These are phyloP conservation scores for Helicolenus hilgendorfi DNA, from an alignment of 2,797 vertebrate species.

Conservation along the genomic window DNA sequence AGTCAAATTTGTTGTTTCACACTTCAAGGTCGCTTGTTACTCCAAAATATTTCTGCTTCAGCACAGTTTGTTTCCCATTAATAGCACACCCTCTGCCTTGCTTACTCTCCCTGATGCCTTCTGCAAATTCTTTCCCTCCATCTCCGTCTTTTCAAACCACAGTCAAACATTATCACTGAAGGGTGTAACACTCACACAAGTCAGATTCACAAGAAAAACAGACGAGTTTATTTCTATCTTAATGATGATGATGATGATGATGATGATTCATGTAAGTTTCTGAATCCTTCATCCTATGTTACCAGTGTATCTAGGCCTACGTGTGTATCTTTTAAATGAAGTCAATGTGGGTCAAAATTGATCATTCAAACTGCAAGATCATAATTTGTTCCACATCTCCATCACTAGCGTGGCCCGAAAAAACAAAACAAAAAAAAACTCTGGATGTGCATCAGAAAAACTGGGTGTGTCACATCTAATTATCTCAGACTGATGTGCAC, in stretches of 20 bases:
- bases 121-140: neutral
- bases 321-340: too few relatives aligned
- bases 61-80: conserved; percentile 6
- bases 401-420: too few relatives aligned
- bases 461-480: too few relatives aligned
- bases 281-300: neutral
- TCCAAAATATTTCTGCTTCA: conserved; percentile 23
- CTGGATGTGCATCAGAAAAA: too few relatives aligned
- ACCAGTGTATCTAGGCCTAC: too few relatives aligned
- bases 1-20: conserved; percentile 45
- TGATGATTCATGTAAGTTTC: neutral
- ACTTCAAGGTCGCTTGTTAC: conserved; percentile 40
- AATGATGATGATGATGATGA: neutral
- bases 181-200: neutral
- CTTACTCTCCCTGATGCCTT: neutral
- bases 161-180: neutral
- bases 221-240: neutral
- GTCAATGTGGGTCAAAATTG: too few relatives aligned
- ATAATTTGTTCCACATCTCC: too few relatives aligned
- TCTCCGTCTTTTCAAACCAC: neutral
- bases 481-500: too few relatives aligned
- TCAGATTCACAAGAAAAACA: neutral
- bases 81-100: neutral
- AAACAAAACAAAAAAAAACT: too few relatives aligned
- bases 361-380: too few relatives aligned